These are phyloP conservation scores for Anolis apletophallus DNA, from an alignment of 2,797 vertebrate species.

Conservation along the genomic window DNA sequence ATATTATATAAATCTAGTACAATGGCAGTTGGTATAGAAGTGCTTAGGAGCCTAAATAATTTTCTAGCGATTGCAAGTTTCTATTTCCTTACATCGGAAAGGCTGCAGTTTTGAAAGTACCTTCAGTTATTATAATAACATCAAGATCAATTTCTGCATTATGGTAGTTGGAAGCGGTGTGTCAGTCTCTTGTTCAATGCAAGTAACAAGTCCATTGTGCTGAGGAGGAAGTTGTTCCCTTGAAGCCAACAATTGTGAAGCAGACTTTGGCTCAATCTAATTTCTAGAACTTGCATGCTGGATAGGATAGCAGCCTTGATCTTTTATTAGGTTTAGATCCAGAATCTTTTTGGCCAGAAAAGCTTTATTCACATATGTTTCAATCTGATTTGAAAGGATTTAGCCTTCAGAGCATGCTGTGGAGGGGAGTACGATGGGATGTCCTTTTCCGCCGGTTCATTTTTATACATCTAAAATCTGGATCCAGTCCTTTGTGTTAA, in stretches of 20 bases:
- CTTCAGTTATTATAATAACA: not conserved
- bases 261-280: not conserved
- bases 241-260: not conserved
- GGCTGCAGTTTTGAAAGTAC: not conserved
- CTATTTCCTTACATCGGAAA: not conserved
- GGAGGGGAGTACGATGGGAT: too few relatives aligned
- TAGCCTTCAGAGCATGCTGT: not conserved
- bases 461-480: too few relatives aligned
- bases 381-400: not conserved
- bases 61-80: not conserved
- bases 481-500: too few relatives aligned
- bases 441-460: too few relatives aligned
- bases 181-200: not conserved
- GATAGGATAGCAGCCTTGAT: not conserved
- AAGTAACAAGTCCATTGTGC: not conserved
- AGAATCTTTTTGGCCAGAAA: not conserved
- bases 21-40: not conserved
- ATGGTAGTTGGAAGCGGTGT: not conserved
- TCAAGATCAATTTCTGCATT: not conserved
- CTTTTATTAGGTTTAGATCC: not conserved
- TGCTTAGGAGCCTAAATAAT: not conserved
- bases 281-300: not conserved
- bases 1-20: not conserved
- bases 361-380: not conserved
- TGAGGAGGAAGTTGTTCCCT: not conserved